Conservation (phyloP, 37 sponge, comb jelly and placozoan species). For the Ianthella basta region DNA sequence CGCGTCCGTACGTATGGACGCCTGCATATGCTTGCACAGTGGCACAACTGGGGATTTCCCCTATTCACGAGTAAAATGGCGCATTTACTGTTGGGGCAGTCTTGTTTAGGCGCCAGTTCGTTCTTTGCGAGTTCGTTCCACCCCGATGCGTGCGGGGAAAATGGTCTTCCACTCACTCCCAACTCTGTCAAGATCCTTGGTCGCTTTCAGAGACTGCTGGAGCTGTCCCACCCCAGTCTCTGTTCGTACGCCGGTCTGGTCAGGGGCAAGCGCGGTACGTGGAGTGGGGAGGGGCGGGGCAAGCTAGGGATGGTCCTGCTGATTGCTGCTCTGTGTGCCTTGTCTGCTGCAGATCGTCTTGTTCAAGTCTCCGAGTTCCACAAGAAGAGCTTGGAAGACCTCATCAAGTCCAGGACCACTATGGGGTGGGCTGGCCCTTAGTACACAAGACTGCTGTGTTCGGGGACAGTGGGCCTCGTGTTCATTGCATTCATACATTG, state of each 20-base stretch:
- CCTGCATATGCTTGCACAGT: no score
- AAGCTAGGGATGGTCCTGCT: not conserved
- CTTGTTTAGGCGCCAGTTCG: constrained; percentile 71
- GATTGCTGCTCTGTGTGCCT: not conserved
- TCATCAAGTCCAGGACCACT: constrained; percentile 36
- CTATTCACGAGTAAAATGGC: not conserved
- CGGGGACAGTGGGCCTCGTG: no score
- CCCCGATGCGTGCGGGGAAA: constrained; percentile 76
- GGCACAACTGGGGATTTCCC: no score
- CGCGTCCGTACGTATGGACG: no score
- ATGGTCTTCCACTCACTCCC: constrained; percentile 93
- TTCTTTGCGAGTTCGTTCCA: constrained; percentile 81
- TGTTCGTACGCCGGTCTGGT: constrained; percentile 81
- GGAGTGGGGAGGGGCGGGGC: not conserved
- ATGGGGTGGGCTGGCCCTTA: constrained; percentile 15
- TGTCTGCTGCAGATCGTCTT: not conserved
- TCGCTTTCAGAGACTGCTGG: constrained; percentile 70
- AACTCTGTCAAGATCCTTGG: constrained; percentile 86
- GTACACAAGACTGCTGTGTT: not conserved
- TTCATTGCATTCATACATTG: no score
- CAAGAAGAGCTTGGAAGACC: constrained; percentile 70
- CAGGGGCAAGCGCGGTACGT: constrained; percentile 66
- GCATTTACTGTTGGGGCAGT: constrained; percentile 36
- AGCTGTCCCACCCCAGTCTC: constrained; percentile 70
- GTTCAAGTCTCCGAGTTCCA: constrained; percentile 80